Percentiles rank a stretch among this genome's conserved stretches.
phyloP scores from a whole-genome alignment of 1,140 invertebrate species.

The Leptopilina clavipes region DNA sequence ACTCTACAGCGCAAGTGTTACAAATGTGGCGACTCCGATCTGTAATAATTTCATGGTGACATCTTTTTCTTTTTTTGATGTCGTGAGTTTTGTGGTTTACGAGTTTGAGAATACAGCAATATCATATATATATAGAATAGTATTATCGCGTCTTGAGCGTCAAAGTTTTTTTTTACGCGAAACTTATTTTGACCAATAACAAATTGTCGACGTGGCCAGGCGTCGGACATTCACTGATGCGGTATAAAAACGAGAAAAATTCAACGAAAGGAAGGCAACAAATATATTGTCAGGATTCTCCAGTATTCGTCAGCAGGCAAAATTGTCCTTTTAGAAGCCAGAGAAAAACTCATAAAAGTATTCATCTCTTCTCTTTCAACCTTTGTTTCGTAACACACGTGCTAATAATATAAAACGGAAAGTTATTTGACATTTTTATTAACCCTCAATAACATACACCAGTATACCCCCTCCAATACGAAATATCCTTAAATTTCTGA shows the following conservation, averaged over 20 bases:
- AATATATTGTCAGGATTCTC: not conserved
- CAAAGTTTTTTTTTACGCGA: not conserved
- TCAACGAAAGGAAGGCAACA: not conserved
- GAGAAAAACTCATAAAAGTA: not conserved
- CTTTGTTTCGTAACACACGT: not conserved
- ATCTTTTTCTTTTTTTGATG: not conserved
- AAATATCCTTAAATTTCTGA: too few species aligned
- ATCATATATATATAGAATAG: not conserved
- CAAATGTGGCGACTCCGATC: not conserved
- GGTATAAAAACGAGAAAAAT: not conserved
- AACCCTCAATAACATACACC: not conserved
- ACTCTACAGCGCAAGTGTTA: not conserved
- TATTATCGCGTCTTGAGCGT: not conserved
- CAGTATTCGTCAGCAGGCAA: not conserved
- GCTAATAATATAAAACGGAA: not conserved
- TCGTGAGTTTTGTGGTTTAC: not conserved
- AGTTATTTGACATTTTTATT: not conserved
- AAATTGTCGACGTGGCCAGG: constrained; percentile 3
- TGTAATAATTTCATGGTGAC: not conserved
- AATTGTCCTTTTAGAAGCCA: not conserved
- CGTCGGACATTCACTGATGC: not conserved
- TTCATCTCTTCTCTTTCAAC: not conserved
- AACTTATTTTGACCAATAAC: constrained; percentile 20
- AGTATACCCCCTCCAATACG: too few species aligned
- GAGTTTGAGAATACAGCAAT: not conserved